Conservation (phyloP, 1,140 invertebrate species). For the Bradysia coprophila region DNA sequence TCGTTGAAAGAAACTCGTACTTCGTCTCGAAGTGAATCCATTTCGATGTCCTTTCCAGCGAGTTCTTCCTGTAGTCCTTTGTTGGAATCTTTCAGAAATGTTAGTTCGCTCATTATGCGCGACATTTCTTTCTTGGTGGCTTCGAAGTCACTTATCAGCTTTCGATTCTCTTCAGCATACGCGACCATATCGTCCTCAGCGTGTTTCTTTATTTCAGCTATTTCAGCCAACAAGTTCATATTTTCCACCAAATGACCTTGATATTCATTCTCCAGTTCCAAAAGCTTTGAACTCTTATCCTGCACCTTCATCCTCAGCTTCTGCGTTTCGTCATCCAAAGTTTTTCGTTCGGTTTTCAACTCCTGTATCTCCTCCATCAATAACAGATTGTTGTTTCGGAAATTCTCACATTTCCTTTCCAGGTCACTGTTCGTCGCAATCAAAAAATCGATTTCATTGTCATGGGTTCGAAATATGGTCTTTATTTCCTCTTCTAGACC, state of each 20-base stretch:
- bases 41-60: constrained; percentile 21
- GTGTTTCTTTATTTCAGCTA: constrained; percentile 8
- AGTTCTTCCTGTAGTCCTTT: constrained; percentile 21
- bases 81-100: constrained; percentile 19
- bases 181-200: constrained; percentile 19
- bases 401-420: constrained; percentile 12
- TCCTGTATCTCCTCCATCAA: constrained; percentile 7
- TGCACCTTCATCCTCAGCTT: constrained; percentile 6
- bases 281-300: neutral
- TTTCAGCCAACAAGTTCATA: neutral
- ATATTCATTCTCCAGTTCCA: neutral
- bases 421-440: constrained; percentile 13
- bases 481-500: constrained; percentile 14
- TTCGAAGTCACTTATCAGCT: constrained; percentile 16
- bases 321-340: constrained; percentile 6
- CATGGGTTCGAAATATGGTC: constrained; percentile 11
- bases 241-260: neutral
- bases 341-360: constrained; percentile 7
- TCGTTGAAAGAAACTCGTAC: constrained; percentile 19
- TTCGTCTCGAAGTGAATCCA: constrained; percentile 16
- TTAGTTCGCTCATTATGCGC: constrained; percentile 22
- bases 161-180: constrained; percentile 16
- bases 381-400: constrained; percentile 9
- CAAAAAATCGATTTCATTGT: constrained; percentile 9
- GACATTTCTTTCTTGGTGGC: constrained; percentile 19